Evolutionary conservation across 2,113 vertebrate species (phyloP), one percentile per base, ranked within the genome.

Genomic region (Oncorhynchus mykiss): DNA sequence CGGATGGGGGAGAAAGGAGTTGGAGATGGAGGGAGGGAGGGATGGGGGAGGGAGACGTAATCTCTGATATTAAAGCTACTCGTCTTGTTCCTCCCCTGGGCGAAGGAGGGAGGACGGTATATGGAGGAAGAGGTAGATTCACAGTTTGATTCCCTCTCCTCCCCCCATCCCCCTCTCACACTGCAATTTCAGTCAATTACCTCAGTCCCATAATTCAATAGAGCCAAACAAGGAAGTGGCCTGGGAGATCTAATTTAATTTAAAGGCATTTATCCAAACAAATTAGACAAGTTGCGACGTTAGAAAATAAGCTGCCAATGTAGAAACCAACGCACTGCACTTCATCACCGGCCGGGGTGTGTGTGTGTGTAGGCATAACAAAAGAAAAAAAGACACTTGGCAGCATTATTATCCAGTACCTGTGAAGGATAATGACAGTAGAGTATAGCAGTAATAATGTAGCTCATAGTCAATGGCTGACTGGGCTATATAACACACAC

Each of bases 31-130:
- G 70, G 29, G 66, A 31, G 70, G 29, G 67, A 71, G 82, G 78
- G 81, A 62, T 18, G n/a, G 77, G 13, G 51, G 27, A 72, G 71
- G 4, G 25, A 57, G 48, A 59, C 18, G 1, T 2, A 11, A 9
- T 45, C 49, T 76, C 70, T 71, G 84, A 91, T 91, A 93, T 92
- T 92, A 92, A 92, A 93, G 81, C 86, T 84, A 91, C 89, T 90
- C 73, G 86, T 92, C 91, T 90, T 92, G 77, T 75, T 85, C 72
- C 79, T 76, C 78, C 87, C 86, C 82, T 82, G 81, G 88, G 78
- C 70, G 78, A 59, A 70, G 68, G 45, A 48, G 45, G 14, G 31
- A 27, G 29, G 62, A 57, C 34, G 2, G 34, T 8, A 39, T 7
- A 1, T 24, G 57, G 54, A 67, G 76, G 62, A 71, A 60, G 29